Conservation (phyloP, 2,113 vertebrate species). For the Eira barbara region DNA sequence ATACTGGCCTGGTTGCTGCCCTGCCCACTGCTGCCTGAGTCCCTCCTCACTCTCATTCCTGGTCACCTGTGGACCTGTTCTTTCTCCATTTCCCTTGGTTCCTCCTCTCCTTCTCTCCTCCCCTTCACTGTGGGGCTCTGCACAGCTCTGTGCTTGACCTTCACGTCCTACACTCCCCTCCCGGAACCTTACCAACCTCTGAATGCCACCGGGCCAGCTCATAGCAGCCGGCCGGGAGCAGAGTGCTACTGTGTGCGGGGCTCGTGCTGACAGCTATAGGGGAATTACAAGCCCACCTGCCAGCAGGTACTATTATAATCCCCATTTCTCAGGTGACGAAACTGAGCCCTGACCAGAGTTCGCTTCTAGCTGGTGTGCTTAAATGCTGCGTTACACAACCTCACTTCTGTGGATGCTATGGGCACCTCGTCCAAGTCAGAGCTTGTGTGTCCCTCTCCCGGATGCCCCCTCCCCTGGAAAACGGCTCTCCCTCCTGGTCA, state of each 20-base stretch:
- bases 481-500: not conserved
- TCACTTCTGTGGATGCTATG: too few species aligned
- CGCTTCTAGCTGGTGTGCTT: not conserved
- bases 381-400: not conserved
- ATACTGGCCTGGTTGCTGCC: not conserved
- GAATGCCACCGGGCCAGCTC: not conserved
- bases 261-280: not conserved
- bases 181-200: not conserved
- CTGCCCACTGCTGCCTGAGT: not conserved
- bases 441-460: not conserved
- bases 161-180: not conserved
- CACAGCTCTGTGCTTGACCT: not conserved
- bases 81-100: not conserved
- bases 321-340: not conserved
- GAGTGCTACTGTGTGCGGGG: accelerated
- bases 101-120: not conserved
- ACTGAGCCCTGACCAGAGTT: not conserved
- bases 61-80: not conserved
- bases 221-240: not conserved
- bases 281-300: not conserved
- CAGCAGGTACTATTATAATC: not conserved
- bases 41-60: not conserved
- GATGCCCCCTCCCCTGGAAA: not conserved
- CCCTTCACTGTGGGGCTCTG: not conserved
- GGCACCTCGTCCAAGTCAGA: not conserved